These are phyloP conservation scores for Pseudomugil gertrudae DNA, from an alignment of 2,797 vertebrate species.

Conservation along the genomic window DNA sequence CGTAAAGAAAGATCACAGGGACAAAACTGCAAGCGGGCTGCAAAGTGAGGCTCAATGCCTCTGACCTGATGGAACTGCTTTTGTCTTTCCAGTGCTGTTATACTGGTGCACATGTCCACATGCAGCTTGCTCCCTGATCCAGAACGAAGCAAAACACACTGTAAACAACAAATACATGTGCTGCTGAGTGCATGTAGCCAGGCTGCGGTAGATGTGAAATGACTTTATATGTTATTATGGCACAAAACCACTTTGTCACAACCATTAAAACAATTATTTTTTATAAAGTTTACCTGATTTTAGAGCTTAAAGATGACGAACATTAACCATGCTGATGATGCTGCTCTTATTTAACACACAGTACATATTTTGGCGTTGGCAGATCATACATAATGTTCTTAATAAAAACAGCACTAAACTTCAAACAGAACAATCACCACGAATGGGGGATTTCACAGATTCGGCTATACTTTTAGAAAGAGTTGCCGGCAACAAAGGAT, in stretches of 20 bases:
- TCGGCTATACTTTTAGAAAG: slow-evolving; percentile 44
- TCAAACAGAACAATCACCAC: slow-evolving; percentile 70
- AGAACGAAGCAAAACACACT: slow-evolving; percentile 15
- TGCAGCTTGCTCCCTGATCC: slow-evolving; percentile 45
- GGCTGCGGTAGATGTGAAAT: slow-evolving; percentile 30
- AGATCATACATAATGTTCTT: slow-evolving; percentile 55
- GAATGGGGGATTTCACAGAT: slow-evolving; percentile 51
- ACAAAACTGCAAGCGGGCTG: slow-evolving; percentile 49
- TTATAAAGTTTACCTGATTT: slow-evolving; percentile 49
- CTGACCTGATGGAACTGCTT: slow-evolving; percentile 23
- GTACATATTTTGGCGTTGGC: slow-evolving; percentile 67
- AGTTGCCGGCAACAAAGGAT: slow-evolving; percentile 8
- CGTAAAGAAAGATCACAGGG: slow-evolving; percentile 34
- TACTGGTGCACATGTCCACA: background rate
- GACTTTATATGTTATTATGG: slow-evolving; percentile 58
- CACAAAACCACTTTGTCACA: slow-evolving; percentile 64
- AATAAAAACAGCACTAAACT: slow-evolving; percentile 77
- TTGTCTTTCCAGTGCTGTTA: slow-evolving; percentile 13
- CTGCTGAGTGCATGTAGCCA: slow-evolving; percentile 14
- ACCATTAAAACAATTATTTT: slow-evolving; percentile 51
- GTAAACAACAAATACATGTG: slow-evolving; percentile 22
- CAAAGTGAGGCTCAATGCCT: slow-evolving; percentile 34
- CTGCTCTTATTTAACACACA: slow-evolving; percentile 70
- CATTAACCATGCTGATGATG: slow-evolving; percentile 69
- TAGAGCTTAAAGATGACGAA: slow-evolving; percentile 63